Percentiles rank a stretch among this genome's conserved stretches.
Evolutionary conservation across 2,797 vertebrate genomes (phyloP).

Genomic region (Chelon labrosus): DNA sequence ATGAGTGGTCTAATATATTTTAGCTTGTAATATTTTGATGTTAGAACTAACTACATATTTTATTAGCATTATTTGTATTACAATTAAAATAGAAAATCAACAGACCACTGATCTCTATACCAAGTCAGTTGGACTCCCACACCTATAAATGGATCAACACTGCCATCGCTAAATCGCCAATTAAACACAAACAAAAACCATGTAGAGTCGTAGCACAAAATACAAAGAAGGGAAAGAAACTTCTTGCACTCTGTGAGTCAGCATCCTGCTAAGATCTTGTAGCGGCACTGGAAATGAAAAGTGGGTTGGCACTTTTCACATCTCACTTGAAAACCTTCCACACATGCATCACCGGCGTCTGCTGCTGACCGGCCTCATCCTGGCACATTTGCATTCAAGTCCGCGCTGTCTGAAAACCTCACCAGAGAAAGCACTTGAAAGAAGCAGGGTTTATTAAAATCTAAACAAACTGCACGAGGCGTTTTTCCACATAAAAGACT

Average conservation of each 20-base stretch:
- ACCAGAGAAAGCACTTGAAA: conserved; percentile 7
- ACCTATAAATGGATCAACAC: neutral
- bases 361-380: conserved; percentile 33
- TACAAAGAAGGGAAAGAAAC: neutral
- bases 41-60: too few species aligned
- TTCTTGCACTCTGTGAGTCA: conserved; percentile 30
- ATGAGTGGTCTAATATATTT: too few species aligned
- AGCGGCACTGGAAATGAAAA: conserved; percentile 21
- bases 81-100: too few species aligned
- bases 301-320: conserved; percentile 27
- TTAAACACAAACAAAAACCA: neutral
- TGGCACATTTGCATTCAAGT: conserved; percentile 27
- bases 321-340: conserved; percentile 39
- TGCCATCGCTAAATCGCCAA: neutral
- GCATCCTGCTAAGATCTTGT: conserved; percentile 41
- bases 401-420: neutral
- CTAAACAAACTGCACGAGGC: neutral
- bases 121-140: too few species aligned
- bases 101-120: too few species aligned
- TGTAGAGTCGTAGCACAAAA: conserved; percentile 14
- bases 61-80: too few species aligned
- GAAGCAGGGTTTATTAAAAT: conserved; percentile 6
- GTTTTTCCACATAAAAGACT: conserved; percentile 28
- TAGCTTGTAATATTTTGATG: too few species aligned
- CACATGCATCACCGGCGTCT: conserved; percentile 16